These are phyloP conservation scores for Pegoplata infirma DNA, from an alignment of 2,888 invertebrate genomes.

Conservation along the genomic window DNA sequence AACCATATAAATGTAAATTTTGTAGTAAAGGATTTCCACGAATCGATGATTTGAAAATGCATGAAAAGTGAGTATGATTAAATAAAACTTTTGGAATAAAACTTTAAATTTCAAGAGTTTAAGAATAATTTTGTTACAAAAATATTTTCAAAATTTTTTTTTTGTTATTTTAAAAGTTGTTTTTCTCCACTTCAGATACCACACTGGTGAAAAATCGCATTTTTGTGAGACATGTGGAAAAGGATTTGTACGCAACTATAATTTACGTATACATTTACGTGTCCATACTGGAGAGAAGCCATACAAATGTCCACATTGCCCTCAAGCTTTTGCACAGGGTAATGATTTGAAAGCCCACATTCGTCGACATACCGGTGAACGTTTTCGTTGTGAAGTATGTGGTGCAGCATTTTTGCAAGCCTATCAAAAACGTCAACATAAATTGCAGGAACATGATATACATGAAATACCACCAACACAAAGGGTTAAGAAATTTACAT, in stretches of 20 bases:
- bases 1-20: constrained; percentile 80
- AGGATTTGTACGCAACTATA: constrained; percentile 78
- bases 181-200: too few relatives aligned
- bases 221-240: constrained; percentile 78
- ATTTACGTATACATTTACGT: constrained; percentile 79
- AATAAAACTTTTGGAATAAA: neutral
- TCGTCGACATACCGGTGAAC: constrained; percentile 79
- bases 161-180: too few relatives aligned
- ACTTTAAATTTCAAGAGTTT: neutral
- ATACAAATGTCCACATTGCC: constrained; percentile 80
- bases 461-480: constrained; percentile 72
- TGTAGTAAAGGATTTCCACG: constrained; percentile 80
- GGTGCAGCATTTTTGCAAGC: constrained; percentile 69
- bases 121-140: neutral
- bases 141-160: neutral
- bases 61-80: constrained; percentile 77
- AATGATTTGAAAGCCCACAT: constrained; percentile 80
- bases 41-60: constrained; percentile 79
- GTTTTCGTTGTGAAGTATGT: constrained; percentile 80
- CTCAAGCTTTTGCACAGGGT: constrained; percentile 80
- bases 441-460: constrained; percentile 75
- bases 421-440: constrained; percentile 80
- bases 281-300: constrained; percentile 79
- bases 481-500: constrained; percentile 71
- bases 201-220: constrained; percentile 80